Percentiles rank a stretch among this genome's conserved stretches.
Evolutionary conservation across 2,888 invertebrate genomes (phyloP).

Genomic region (Sphaeridia pumilis): DNA sequence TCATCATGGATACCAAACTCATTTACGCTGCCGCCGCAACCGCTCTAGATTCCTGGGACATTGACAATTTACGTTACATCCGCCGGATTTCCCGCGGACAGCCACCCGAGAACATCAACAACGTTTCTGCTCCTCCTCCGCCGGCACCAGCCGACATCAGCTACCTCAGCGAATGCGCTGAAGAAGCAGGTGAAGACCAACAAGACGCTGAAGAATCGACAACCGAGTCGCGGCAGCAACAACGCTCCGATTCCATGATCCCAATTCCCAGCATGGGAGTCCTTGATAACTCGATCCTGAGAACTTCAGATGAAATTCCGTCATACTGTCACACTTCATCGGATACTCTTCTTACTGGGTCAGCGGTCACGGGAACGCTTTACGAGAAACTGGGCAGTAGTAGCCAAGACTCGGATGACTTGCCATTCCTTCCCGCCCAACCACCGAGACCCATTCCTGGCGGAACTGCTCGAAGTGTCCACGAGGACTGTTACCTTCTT

Average conservation of each 20-base stretch:
- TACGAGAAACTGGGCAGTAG: not conserved
- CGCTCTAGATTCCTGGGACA: conserved; percentile 30
- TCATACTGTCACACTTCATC: not conserved
- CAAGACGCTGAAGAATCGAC: too few relatives aligned
- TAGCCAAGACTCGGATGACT: not conserved
- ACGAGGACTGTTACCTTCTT: conserved; percentile 27
- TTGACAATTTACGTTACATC: conserved; percentile 31
- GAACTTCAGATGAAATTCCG: not conserved
- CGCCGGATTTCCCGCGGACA: conserved; percentile 20
- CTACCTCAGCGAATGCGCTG: conserved; percentile 14
- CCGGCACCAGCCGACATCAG: too few relatives aligned
- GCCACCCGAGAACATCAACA: conserved; percentile 1
- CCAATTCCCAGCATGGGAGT: not conserved
- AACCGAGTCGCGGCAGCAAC: too few relatives aligned
- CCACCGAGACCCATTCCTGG: not conserved
- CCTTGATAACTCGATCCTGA: not conserved
- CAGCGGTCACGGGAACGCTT: not conserved
- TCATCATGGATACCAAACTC: conserved; percentile 12
- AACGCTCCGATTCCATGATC: not conserved
- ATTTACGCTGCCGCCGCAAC: conserved; percentile 11
- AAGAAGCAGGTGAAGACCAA: not conserved
- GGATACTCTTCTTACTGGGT: not conserved
- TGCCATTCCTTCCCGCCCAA: not conserved
- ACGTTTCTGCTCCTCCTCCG: not conserved
- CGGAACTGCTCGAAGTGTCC: not conserved